Percentiles rank a stretch among this genome's conserved stretches.
Evolutionary conservation across 2,797 vertebrate species (phyloP).

Genomic region (Oophaga sylvatica): DNA sequence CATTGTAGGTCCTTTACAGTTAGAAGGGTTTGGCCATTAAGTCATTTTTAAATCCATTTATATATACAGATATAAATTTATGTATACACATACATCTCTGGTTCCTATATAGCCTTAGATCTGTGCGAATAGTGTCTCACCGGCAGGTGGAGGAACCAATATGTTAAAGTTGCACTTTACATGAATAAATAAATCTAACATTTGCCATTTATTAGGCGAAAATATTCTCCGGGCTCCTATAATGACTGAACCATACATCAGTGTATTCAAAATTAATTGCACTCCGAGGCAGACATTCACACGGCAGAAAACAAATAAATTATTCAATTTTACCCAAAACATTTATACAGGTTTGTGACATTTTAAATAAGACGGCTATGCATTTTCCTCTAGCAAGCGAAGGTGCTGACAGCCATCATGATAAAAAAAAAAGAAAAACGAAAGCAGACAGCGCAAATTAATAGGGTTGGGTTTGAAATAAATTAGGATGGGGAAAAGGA

Average conservation of each 20-base stretch:
- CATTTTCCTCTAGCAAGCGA: background rate
- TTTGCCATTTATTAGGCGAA: background rate
- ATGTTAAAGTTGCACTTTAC: background rate
- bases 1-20: no score
- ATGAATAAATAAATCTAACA: slow-evolving; percentile 1
- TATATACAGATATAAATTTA: no score
- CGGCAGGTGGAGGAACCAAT: background rate
- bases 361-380: slow-evolving; percentile 26
- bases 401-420: slow-evolving; percentile 1
- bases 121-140: background rate
- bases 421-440: slow-evolving; percentile 13
- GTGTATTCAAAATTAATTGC: slow-evolving; percentile 30
- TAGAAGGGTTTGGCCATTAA: no score
- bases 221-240: background rate
- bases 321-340: slow-evolving; percentile 38
- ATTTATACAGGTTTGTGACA: slow-evolving; percentile 31
- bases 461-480: background rate
- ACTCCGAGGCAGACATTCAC: slow-evolving; percentile 4
- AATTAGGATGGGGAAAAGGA: background rate
- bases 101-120: background rate
- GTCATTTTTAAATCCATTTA: no score
- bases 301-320: slow-evolving; percentile 26
- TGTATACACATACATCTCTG: background rate
- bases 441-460: slow-evolving; percentile 8
- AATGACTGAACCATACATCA: slow-evolving; percentile 16